Conservation (phyloP, 92 coral and sea anemone genomes). For the Epizoanthus scotinus region DNA sequence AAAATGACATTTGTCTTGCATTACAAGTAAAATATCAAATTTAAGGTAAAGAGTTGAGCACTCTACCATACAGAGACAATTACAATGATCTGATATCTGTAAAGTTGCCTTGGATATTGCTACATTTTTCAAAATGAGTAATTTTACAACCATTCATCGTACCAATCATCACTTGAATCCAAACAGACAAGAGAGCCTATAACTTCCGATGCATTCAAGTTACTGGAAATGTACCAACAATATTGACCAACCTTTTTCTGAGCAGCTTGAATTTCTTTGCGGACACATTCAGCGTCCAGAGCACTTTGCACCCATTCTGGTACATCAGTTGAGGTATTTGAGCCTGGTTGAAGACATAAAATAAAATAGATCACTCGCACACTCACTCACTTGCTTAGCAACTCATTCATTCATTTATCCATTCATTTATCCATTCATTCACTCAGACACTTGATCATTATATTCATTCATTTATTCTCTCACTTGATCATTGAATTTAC, state of each 20-base stretch:
- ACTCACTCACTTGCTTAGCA: no score
- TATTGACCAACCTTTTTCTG: slow-evolving; percentile 68
- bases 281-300: slow-evolving; percentile 77
- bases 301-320: slow-evolving; percentile 70
- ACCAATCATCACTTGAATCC: no score
- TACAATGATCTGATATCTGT: background rate
- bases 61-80: background rate
- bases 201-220: background rate
- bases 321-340: background rate
- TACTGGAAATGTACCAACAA: background rate
- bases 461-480: no score
- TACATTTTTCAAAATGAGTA: background rate
- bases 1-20: no score
- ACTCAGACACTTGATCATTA: no score
- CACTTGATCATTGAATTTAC: no score
- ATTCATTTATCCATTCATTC: no score
- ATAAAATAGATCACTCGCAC: background rate
- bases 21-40: no score
- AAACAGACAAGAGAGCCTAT: no score
- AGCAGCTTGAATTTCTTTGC: slow-evolving; percentile 65
- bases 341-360: background rate
- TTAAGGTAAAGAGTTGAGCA: background rate
- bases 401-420: no score
- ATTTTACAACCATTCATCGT: background rate
- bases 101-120: background rate